phyloP scores from a whole-genome alignment of 2,888 invertebrate species.

The Oxyscelio sp. region DNA sequence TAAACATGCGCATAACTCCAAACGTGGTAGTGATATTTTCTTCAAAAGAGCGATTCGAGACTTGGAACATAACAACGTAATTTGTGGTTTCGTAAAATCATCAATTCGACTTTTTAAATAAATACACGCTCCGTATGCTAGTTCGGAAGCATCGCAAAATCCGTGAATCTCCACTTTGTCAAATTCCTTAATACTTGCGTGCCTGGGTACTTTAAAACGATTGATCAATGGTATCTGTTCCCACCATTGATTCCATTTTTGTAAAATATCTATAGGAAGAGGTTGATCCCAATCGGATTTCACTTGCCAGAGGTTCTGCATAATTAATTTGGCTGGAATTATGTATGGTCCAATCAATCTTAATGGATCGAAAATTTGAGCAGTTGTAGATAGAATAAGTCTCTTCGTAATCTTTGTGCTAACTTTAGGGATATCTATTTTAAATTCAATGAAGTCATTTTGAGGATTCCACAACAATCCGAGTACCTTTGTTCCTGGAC shows the following conservation, averaged over 20 bases:
- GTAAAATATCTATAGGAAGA: background rate
- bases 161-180: constrained; percentile 7
- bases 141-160: constrained; percentile 25
- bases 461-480: constrained; percentile 8
- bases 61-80: background rate
- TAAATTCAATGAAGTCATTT: background rate
- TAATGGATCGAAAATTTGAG: constrained; percentile 1
- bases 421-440: background rate
- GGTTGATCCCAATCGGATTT: constrained; percentile 1
- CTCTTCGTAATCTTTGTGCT: background rate
- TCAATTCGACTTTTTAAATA: constrained; percentile 3
- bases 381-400: background rate
- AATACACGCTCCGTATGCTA: constrained; percentile 18
- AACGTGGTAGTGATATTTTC: background rate
- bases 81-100: background rate
- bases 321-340: background rate
- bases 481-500: constrained; percentile 8
- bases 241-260: background rate
- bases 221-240: background rate
- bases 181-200: background rate
- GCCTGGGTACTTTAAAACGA: constrained; percentile 38
- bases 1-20: background rate
- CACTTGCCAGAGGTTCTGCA: background rate
- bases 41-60: background rate
- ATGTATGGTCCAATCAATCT: constrained; percentile 19